A percentile compares a stretch with the other conserved stretches of the same genome.
Evolutionary conservation across 2,888 invertebrate genomes (phyloP).

Genomic region (Drosophila kambysellisi): DNA sequence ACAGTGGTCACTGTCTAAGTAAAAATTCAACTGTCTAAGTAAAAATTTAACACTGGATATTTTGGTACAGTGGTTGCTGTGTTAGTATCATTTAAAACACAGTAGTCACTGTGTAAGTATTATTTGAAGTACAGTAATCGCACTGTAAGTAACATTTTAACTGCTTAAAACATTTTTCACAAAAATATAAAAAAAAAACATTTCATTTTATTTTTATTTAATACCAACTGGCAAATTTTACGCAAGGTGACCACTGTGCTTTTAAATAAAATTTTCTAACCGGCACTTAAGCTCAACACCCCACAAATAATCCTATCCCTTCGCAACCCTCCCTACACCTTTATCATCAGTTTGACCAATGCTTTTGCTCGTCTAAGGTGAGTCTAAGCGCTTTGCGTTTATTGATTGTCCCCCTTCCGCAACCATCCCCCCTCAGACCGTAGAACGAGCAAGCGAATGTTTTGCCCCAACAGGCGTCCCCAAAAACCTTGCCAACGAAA

Average conservation of each 20-base stretch:
- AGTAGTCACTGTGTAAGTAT: neutral
- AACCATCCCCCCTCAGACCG: conserved; percentile 36
- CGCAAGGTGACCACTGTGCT: neutral
- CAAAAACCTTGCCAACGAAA: conserved; percentile 69
- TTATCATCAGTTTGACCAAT: conserved; percentile 26
- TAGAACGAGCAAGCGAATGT: conserved; percentile 32
- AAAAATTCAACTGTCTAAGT: too few species aligned
- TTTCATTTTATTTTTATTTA: neutral
- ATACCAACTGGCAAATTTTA: neutral
- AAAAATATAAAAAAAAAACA: too few species aligned
- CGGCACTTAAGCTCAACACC: conserved; percentile 54
- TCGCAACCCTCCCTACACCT: neutral
- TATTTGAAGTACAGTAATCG: neutral
- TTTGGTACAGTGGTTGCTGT: neutral
- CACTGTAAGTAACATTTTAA: too few species aligned
- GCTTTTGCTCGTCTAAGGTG: conserved; percentile 16
- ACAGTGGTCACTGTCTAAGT: too few species aligned
- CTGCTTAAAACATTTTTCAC: neutral
- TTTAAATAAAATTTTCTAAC: conserved; percentile 47
- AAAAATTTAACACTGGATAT: too few species aligned
- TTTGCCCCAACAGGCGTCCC: conserved; percentile 57
- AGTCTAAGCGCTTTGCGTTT: conserved; percentile 72
- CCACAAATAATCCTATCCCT: conserved; percentile 10
- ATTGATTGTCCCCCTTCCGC: conserved; percentile 64
- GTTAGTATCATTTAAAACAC: neutral